Percentiles rank a stretch among this genome's conserved stretches.
Evolutionary conservation across 2,113 vertebrate species (phyloP).

Genomic region (Stegostoma tigrinum): DNA sequence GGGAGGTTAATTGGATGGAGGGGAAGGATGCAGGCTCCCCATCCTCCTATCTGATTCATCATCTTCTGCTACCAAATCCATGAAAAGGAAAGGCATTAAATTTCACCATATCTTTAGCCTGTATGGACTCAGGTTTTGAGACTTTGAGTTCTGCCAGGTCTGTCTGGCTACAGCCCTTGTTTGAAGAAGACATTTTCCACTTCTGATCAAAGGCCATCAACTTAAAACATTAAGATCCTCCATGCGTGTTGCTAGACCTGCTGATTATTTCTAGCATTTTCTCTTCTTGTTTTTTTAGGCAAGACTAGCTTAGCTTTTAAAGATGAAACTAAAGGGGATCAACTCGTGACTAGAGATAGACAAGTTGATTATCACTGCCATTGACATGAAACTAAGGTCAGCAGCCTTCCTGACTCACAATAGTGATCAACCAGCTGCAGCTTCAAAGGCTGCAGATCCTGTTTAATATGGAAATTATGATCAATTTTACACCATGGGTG

Average conservation of each 20-base stretch:
- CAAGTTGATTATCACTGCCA: neutral
- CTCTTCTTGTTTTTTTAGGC: neutral
- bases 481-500: neutral
- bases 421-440: neutral
- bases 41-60: neutral
- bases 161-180: too few relatives aligned
- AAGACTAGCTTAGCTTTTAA: neutral
- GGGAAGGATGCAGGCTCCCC: neutral
- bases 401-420: neutral
- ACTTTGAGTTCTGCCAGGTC: neutral
- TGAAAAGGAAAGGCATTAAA: neutral
- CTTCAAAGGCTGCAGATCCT: neutral
- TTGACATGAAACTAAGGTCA: neutral
- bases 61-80: neutral
- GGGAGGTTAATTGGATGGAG: neutral
- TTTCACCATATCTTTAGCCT: neutral
- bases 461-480: neutral
- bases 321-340: neutral
- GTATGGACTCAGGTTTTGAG: neutral
- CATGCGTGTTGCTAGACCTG: neutral
- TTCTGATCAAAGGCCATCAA: neutral
- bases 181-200: too few relatives aligned
- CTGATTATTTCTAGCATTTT: neutral
- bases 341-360: neutral
- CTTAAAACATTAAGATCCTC: neutral